phyloP scores from a whole-genome alignment of 2,888 invertebrate species.

The Prionchulus punctatus region DNA sequence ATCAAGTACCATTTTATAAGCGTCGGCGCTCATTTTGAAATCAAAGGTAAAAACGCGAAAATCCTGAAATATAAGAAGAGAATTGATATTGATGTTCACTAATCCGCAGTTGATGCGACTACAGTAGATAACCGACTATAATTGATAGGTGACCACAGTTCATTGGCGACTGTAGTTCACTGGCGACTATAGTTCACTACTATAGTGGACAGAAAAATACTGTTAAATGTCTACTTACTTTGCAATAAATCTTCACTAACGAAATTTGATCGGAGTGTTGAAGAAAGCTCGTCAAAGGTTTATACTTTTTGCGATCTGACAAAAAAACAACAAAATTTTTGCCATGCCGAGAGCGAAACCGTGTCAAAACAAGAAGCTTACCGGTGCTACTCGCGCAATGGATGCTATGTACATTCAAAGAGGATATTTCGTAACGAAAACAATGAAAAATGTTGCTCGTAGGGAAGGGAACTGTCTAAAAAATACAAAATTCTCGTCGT shows the following conservation, averaged over 20 bases:
- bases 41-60: constrained; percentile 19
- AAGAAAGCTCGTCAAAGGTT: not conserved
- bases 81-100: not conserved
- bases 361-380: not conserved
- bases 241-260: constrained; percentile 2
- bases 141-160: not conserved
- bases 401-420: not conserved
- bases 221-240: not conserved
- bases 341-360: not conserved
- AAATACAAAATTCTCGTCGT: not conserved
- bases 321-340: not conserved
- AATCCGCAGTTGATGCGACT: no score
- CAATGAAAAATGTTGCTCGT: not conserved
- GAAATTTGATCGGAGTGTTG: not conserved
- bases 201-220: no score
- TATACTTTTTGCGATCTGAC: not conserved
- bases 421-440: not conserved
- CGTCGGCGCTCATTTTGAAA: constrained; percentile 9
- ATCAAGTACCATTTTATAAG: not conserved
- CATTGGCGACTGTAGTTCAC: no score
- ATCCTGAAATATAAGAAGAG: constrained; percentile 14
- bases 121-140: not conserved
- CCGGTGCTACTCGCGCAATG: not conserved
- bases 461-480: not conserved
- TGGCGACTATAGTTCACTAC: no score